A percentile compares a stretch with the other conserved stretches of the same genome.
phyloP scores from a whole-genome alignment of 2,113 vertebrate species.

The Rousettus leschenaultii region DNA sequence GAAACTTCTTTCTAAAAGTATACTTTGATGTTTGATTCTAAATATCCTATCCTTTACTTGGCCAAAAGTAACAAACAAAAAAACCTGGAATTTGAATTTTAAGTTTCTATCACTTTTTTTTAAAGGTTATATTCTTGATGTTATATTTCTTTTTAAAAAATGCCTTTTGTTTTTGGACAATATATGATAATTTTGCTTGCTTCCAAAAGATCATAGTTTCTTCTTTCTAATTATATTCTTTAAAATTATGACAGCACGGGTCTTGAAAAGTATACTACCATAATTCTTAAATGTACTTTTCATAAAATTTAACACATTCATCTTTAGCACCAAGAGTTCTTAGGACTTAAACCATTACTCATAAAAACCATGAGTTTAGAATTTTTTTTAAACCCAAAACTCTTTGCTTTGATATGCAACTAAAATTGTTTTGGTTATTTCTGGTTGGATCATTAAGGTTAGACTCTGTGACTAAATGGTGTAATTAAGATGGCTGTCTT shows the following conservation, averaged over 20 bases:
- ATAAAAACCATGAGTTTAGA: not conserved
- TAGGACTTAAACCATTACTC: not conserved
- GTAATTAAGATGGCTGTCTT: not conserved
- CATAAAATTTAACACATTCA: not conserved
- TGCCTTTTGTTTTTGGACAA: constrained; percentile 31
- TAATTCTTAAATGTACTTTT: constrained; percentile 26
- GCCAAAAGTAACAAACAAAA: constrained; percentile 18
- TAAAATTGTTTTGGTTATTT: constrained; percentile 41
- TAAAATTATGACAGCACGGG: not conserved
- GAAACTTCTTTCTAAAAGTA: not conserved
- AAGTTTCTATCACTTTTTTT: not conserved
- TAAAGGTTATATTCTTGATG: constrained; percentile 1
- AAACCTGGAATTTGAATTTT: not conserved
- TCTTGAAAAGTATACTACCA: not conserved
- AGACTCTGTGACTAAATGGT: not conserved
- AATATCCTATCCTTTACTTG: constrained; percentile 1
- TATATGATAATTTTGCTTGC: constrained; percentile 36
- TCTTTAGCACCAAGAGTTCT: not conserved
- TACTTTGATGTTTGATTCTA: constrained; percentile 34
- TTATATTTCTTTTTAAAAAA: not conserved
- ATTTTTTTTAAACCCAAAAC: not conserved
- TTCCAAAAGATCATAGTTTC: constrained; percentile 43
- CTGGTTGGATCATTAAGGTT: not conserved
- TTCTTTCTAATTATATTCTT: constrained; percentile 42
- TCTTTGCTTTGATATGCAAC: not conserved